Evolutionary conservation across 2,113 vertebrate genomes (phyloP).

Genomic region (Haemorhous mexicanus): DNA sequence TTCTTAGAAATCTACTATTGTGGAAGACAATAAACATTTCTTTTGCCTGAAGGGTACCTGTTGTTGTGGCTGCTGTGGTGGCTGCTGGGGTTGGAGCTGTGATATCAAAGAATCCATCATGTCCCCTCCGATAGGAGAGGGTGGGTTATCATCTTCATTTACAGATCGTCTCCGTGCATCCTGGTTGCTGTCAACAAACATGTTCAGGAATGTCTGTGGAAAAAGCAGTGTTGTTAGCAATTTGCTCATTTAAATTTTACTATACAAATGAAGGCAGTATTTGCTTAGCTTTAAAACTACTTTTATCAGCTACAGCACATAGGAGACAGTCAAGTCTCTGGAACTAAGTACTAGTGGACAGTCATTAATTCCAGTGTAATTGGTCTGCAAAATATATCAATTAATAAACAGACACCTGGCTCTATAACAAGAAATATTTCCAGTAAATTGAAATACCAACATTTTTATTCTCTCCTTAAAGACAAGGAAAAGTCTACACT

Average conservation of each 20-base stretch:
- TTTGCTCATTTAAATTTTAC: not conserved
- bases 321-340: not conserved
- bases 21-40: not conserved
- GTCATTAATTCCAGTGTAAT: not conserved
- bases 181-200: slow-evolving; percentile 99
- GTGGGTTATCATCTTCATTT: slow-evolving; percentile 97
- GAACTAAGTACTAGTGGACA: not conserved
- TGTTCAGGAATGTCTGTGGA: slow-evolving; percentile 93
- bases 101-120: slow-evolving; percentile 92
- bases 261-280: not conserved
- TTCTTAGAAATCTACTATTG: not conserved
- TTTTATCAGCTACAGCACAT: not conserved
- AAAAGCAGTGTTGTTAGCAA: slow-evolving; percentile 4
- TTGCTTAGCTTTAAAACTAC: not conserved
- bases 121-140: slow-evolving; percentile 93
- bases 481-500: not conserved
- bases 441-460: not conserved
- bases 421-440: not conserved
- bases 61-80: slow-evolving; percentile 72
- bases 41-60: slow-evolving; percentile 72
- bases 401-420: not conserved
- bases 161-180: slow-evolving; percentile 93
- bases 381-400: not conserved
- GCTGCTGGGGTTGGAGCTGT: slow-evolving; percentile 83
- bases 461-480: not conserved